Base-by-base conservation (phyloP, 2,113 vertebrate species). In the Chloropsis cyanopogon region DNA sequence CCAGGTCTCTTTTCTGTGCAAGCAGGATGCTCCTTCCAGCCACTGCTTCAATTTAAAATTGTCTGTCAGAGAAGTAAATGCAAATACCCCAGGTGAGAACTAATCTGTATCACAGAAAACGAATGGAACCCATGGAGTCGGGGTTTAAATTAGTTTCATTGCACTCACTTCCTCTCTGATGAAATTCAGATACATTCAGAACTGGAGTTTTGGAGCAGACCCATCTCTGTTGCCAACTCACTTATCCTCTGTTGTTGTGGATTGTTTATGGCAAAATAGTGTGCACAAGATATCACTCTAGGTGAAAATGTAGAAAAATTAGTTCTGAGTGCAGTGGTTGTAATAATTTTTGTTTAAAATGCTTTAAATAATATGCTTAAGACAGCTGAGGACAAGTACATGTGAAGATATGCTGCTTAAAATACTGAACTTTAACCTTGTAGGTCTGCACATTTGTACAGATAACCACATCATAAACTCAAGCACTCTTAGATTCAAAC, bases 271-370 rank as follows among this genome's bases (percentile, higher is more conserved):
- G 39, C 9, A 78, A 64, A 88, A 82, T 26, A 90, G 28, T 11
- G 4, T 49, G 39, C 0, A 0, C 16, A 92, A 93, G 39, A 31
- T 56, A 90, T 6, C 56, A 63, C 22, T 92, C 33, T 49, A 75
- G 35, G 44, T 92, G 84, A 92, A 92, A 96, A 85, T 59, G 29
- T 39, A 59, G 54, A 94, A 93, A 94, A 94, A 92, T 25, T 3
- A 71, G 28, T 80, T 77, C 24, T 69, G 46, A 87, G 47, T 54
- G 56, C 39, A 73, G 33, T 57, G 54, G 5, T 16, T 11, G 1
- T 66, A 63, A 61, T 41, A 63, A 73, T 82, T 28, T 91, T 91
- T 83, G 25, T 75, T 88, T 53, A 49, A 84, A 91, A 72, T 35
- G 18, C n/a, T 86, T 89, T 78, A 70, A 89, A 57, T 70, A 49